A percentile compares a stretch with the other conserved stretches of the same genome.
Evolutionary conservation across 2,113 vertebrate genomes (phyloP).

Genomic region (Archocentrus centrarchus): DNA sequence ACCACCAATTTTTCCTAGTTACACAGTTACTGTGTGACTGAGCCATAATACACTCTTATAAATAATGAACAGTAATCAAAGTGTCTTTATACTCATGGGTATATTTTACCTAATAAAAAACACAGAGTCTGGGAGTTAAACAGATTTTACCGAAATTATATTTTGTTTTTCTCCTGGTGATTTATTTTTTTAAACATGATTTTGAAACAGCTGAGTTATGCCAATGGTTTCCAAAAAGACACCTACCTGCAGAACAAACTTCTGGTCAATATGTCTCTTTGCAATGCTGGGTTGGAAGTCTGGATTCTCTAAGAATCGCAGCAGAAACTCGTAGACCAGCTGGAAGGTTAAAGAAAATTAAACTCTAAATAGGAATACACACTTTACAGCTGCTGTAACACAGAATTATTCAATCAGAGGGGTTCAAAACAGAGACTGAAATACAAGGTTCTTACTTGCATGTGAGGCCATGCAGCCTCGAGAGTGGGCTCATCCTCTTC

Average conservation of each 20-base stretch:
- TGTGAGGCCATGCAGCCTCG: slow-evolving; percentile 97
- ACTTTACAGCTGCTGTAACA: neutral
- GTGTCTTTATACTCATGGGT: too few relatives aligned
- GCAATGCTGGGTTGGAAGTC: slow-evolving; percentile 98
- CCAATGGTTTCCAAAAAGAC: neutral
- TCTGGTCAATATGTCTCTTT: slow-evolving; percentile 96
- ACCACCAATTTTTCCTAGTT: neutral
- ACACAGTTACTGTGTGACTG: too few relatives aligned
- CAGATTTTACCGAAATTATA: neutral
- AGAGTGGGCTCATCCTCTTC: slow-evolving; percentile 98
- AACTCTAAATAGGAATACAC: neutral
- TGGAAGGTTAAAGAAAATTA: slow-evolving; percentile 69
- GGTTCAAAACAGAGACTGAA: neutral
- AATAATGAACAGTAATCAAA: neutral
- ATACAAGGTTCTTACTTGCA: slow-evolving; percentile 84
- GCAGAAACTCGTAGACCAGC: slow-evolving; percentile 98
- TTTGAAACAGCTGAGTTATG: neutral
- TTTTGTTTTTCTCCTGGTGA: neutral
- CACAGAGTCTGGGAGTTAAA: too few relatives aligned
- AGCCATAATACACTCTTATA: neutral
- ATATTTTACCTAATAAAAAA: too few relatives aligned
- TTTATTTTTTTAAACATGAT: neutral
- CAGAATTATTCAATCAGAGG: neutral
- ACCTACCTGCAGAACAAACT: slow-evolving; percentile 96
- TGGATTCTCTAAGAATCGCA: slow-evolving; percentile 96